phyloP scores from a whole-genome alignment of 2,888 invertebrate species.

The Polyommatus icarus region DNA sequence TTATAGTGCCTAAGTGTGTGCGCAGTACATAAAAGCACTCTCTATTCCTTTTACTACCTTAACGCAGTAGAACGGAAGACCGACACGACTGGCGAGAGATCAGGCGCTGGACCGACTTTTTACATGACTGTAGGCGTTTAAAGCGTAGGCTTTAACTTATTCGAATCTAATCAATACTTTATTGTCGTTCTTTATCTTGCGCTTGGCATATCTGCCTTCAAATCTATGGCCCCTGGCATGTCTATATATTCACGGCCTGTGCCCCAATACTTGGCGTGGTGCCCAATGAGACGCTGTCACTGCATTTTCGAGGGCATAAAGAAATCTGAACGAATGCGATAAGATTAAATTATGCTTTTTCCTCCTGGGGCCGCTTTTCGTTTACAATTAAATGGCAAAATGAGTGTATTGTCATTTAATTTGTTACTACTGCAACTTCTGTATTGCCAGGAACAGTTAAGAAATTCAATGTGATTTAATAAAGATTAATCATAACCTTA shows the following conservation, averaged over 20 bases:
- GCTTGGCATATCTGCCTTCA: neutral
- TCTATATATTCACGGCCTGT: neutral
- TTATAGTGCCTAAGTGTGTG: too few species aligned
- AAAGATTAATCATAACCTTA: too few species aligned
- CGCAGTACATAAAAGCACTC: too few species aligned
- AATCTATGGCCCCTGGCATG: neutral
- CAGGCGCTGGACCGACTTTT: too few species aligned
- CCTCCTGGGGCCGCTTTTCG: neutral
- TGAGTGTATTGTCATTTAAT: neutral
- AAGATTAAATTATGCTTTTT: slow-evolving; percentile 17
- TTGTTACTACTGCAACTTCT: neutral
- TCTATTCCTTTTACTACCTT: too few species aligned
- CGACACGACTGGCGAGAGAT: too few species aligned
- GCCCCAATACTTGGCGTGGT: slow-evolving; percentile 11
- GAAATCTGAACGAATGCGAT: slow-evolving; percentile 25
- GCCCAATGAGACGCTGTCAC: slow-evolving; percentile 25
- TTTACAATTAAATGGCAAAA: neutral
- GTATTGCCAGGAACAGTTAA: neutral
- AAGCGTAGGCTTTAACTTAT: neutral
- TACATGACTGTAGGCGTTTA: neutral
- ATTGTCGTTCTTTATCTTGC: neutral
- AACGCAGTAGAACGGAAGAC: too few species aligned
- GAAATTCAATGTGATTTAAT: neutral
- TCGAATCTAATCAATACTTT: neutral
- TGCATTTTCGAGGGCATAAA: slow-evolving; percentile 29